Evolutionary conservation across 2,797 vertebrate species (phyloP).

Genomic region (Rhinophrynus dorsalis): DNA sequence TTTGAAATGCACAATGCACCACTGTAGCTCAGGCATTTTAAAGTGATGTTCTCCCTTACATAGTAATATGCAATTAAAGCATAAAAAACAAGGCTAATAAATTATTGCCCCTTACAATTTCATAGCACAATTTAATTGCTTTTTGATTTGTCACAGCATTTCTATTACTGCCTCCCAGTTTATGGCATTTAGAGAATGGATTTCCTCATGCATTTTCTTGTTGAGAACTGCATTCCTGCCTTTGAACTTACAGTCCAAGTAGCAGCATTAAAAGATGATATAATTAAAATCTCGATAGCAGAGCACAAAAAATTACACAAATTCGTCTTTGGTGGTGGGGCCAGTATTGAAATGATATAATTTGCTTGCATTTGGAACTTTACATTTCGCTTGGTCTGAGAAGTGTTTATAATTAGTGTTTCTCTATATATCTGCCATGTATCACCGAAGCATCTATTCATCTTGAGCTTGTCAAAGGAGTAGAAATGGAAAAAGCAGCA

Average conservation of each 20-base stretch:
- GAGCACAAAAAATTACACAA: not conserved
- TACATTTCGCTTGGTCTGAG: not conserved
- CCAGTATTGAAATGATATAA: conserved; percentile 22
- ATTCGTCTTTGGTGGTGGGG: not conserved
- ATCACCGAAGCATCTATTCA: conserved; percentile 6
- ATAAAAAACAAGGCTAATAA: conserved; percentile 20
- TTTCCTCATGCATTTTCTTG: not conserved
- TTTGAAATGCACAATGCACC: conserved; percentile 7
- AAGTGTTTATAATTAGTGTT: not conserved
- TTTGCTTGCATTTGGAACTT: conserved; percentile 15
- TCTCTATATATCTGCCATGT: not conserved
- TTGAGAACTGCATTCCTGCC: not conserved
- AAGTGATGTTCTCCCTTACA: conserved; percentile 10
- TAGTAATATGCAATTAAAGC: conserved; percentile 27
- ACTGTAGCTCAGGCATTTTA: conserved; percentile 17
- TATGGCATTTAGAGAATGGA: not conserved
- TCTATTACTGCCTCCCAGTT: conserved; percentile 11
- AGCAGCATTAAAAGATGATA: conserved; percentile 3
- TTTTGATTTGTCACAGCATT: conserved; percentile 36
- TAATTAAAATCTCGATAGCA: not conserved
- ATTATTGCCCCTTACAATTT: conserved; percentile 10
- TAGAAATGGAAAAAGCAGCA: not conserved
- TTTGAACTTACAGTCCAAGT: not conserved
- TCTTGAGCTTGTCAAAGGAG: conserved; percentile 22
- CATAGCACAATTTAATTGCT: conserved; percentile 33